Evolutionary conservation across 2,888 invertebrate species (phyloP).

Genomic region (Arctia plantaginis): DNA sequence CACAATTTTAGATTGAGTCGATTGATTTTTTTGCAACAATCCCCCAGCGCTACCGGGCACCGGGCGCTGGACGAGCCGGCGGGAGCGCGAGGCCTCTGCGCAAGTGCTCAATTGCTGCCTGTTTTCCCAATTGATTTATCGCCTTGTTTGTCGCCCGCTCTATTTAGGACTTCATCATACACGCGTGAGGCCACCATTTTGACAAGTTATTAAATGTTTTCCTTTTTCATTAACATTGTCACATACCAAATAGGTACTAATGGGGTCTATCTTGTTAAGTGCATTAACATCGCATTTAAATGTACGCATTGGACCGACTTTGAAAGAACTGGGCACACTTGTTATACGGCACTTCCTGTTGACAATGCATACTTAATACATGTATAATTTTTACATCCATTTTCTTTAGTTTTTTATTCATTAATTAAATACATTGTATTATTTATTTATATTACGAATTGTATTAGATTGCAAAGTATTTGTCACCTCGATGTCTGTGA

Average conservation of each 20-base stretch:
- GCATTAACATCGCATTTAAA: background rate
- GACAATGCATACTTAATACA: background rate
- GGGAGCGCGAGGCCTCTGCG: background rate
- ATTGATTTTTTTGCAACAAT: no score
- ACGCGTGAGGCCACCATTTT: background rate
- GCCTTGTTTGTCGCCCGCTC: slow-evolving; percentile 9
- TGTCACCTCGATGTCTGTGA: background rate
- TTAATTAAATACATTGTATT: background rate
- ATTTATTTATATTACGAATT: no score
- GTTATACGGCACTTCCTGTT: background rate
- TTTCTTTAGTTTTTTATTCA: background rate
- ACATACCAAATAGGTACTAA: background rate
- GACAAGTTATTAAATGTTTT: background rate
- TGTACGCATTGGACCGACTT: background rate
- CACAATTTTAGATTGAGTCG: no score
- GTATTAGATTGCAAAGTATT: no score
- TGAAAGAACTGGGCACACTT: background rate
- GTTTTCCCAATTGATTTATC: slow-evolving; percentile 9
- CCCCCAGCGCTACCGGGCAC: no score
- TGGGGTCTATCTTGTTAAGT: background rate
- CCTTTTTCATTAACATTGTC: background rate
- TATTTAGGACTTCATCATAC: background rate
- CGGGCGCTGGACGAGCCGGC: background rate
- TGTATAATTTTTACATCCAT: background rate
- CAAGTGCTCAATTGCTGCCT: background rate